Evolutionary conservation across 1,140 invertebrate genomes (phyloP).

Genomic region (Drosophila tani): DNA sequence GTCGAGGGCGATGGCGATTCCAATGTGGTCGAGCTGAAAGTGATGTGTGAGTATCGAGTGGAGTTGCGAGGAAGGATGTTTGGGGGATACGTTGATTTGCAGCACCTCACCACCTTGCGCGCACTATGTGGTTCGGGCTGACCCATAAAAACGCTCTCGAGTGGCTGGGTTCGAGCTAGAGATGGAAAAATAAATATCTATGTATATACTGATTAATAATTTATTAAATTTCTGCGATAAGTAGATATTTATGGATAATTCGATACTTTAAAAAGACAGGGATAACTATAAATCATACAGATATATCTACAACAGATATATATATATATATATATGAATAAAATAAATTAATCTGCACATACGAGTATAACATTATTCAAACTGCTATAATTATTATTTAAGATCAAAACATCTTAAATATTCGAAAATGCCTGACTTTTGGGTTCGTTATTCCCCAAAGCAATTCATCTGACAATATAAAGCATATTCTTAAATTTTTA

Average conservation of each 20-base stretch:
- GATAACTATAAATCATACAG: no score
- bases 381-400: no score
- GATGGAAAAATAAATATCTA: neutral
- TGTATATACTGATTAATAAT: neutral
- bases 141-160: constrained; percentile 24
- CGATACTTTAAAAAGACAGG: no score
- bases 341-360: no score
- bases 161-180: neutral
- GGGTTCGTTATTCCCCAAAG: no score
- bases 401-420: no score
- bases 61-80: neutral
- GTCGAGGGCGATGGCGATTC: constrained; percentile 95
- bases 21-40: constrained; percentile 91
- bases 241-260: neutral
- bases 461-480: no score
- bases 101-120: constrained; percentile 10
- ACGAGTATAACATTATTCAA: no score
- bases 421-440: no score
- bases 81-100: constrained; percentile 23
- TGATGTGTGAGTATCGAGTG: constrained; percentile 93
- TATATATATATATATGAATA: no score
- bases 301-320: no score
- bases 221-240: neutral
- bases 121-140: neutral
- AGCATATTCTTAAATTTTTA: no score